Percentiles rank a stretch among this genome's conserved stretches.
phyloP scores from a whole-genome alignment of 2,888 invertebrate genomes.

The Sarcophaga carnaria region DNA sequence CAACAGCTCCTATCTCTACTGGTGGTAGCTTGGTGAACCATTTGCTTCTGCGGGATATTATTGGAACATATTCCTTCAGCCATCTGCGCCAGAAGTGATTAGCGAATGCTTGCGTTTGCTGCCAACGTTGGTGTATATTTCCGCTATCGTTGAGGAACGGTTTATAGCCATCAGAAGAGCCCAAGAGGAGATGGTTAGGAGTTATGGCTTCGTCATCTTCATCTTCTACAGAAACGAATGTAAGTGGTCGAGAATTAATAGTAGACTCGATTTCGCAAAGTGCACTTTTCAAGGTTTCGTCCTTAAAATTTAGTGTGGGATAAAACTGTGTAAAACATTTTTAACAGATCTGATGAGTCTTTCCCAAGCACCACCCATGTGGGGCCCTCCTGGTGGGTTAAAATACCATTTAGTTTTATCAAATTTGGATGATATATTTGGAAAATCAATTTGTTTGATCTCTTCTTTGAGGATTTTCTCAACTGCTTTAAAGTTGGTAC shows the following conservation, averaged over 20 bases:
- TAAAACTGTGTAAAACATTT: background rate
- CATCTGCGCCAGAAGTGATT: no score
- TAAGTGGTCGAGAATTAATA: no score
- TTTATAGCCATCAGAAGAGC: conserved; percentile 47
- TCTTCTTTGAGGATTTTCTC: no score
- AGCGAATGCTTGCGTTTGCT: no score
- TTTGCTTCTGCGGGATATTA: no score
- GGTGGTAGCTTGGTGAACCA: no score
- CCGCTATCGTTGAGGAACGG: background rate
- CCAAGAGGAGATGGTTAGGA: no score
- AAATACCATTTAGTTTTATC: background rate
- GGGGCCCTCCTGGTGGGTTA: conserved; percentile 60
- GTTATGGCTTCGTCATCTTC: conserved; percentile 39
- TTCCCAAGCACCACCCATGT: conserved; percentile 65
- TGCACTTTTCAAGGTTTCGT: conserved; percentile 17
- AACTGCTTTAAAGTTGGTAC: no score
- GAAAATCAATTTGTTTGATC: background rate
- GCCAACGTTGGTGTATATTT: no score
- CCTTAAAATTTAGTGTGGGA: no score
- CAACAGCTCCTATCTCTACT: conserved; percentile 39
- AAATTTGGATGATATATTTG: conserved; percentile 14
- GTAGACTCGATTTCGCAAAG: conserved; percentile 46
- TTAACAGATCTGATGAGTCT: conserved; percentile 42
- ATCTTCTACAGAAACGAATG: no score
- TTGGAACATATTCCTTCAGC: no score